Percentiles rank a stretch among this genome's conserved stretches.
phyloP scores from a whole-genome alignment of 1,140 invertebrate genomes.

The Maconellicoccus hirsutus region DNA sequence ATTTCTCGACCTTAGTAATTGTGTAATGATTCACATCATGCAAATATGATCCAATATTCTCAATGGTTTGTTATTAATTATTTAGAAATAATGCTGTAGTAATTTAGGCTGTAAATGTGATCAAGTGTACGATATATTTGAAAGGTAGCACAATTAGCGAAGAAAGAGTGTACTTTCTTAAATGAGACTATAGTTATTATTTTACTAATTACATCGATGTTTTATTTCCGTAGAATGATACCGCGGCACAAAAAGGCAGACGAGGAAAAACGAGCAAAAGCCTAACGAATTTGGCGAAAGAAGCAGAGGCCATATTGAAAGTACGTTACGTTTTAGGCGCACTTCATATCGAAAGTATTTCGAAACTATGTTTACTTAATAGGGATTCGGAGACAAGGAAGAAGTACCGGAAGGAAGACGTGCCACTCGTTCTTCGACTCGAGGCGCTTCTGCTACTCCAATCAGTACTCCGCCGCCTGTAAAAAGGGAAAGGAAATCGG shows the following conservation, averaged over 20 bases:
- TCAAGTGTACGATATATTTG: no score
- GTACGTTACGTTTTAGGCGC: not conserved
- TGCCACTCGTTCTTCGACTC: not conserved
- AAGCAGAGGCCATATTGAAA: not conserved
- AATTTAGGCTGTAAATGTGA: no score
- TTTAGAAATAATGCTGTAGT: no score
- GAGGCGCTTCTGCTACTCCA: not conserved
- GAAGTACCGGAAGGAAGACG: not conserved
- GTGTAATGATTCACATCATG: no score
- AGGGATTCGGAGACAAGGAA: conserved; percentile 1
- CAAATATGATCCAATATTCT: no score
- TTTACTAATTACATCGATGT: not conserved
- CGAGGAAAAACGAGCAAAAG: not conserved
- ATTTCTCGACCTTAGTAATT: no score
- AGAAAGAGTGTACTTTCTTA: no score
- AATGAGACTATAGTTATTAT: no score
- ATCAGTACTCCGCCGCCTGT: not conserved
- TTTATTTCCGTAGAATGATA: not conserved
- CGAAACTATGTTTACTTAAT: not conserved
- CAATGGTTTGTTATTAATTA: no score
- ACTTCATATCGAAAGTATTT: not conserved
- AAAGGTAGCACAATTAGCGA: no score
- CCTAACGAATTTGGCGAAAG: not conserved
- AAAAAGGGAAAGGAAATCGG: not conserved
- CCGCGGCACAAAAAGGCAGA: not conserved